phyloP scores from a whole-genome alignment of 2,797 vertebrate species.

The Tauraco hartlaubi region DNA sequence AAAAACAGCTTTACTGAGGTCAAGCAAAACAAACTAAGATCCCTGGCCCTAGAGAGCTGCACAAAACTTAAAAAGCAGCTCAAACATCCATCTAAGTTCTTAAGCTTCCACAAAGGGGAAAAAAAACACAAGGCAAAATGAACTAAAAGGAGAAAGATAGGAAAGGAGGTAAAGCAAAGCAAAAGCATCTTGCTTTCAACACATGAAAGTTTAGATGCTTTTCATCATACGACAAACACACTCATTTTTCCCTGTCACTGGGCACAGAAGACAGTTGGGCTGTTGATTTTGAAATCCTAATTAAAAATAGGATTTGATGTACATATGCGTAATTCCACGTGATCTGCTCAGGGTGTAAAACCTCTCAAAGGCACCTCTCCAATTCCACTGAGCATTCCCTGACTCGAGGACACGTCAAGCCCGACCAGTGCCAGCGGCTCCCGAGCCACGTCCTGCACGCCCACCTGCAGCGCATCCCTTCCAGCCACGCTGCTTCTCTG shows the following conservation, averaged over 20 bases:
- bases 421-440: accelerated
- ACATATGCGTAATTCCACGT: background rate
- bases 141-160: background rate
- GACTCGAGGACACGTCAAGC: background rate
- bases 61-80: background rate
- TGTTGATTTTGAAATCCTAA: background rate
- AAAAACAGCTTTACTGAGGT: background rate
- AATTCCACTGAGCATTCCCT: background rate
- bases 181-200: background rate
- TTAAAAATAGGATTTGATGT: background rate
- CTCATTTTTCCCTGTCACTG: background rate
- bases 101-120: background rate
- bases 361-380: background rate
- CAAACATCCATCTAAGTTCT: background rate
- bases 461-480: background rate
- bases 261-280: background rate
- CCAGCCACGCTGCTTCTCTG: background rate
- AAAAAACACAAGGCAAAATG: background rate
- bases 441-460: background rate
- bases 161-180: background rate
- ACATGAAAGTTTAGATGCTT: background rate
- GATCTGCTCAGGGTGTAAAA: background rate
- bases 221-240: accelerated
- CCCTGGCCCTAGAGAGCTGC: accelerated
- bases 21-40: background rate